Conservation (phyloP, 2,113 vertebrate species). For the Serranochromis macrocephalus region DNA sequence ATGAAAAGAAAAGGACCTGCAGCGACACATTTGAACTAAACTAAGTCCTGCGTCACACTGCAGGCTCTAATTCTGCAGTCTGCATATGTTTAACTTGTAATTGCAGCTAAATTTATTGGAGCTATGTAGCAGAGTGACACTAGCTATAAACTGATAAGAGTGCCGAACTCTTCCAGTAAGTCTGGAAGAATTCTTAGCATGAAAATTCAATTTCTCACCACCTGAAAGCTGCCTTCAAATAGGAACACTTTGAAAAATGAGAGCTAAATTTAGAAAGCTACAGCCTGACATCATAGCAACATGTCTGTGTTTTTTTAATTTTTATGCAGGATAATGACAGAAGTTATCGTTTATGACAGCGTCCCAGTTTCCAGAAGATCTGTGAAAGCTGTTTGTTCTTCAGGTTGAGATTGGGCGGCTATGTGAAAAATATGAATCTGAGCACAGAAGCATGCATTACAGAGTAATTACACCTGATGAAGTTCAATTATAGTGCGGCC, state of each 20-base stretch:
- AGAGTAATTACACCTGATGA: not conserved
- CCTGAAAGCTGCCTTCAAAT: not conserved
- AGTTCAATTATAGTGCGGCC: not conserved
- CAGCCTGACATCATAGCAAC: not conserved
- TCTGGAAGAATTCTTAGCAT: not conserved
- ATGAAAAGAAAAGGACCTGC: not conserved
- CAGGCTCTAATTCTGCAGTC: not conserved
- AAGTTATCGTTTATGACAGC: not conserved
- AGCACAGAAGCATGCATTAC: conserved; percentile 30
- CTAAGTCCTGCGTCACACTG: not conserved
- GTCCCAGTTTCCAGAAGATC: not conserved
- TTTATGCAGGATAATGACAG: not conserved
- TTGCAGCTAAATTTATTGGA: not conserved
- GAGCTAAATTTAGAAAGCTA: conserved; percentile 18
- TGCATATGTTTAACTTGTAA: not conserved
- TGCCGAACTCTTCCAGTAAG: not conserved
- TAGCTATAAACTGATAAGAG: not conserved
- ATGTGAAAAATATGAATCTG: conserved; percentile 45
- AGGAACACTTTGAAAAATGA: not conserved
- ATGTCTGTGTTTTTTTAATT: not conserved
- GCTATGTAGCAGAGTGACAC: not conserved
- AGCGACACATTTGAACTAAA: not conserved
- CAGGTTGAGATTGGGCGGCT: conserved; percentile 57
- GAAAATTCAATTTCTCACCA: not conserved
- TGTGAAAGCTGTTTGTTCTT: conserved; percentile 45